phyloP scores from a whole-genome alignment of 2,888 invertebrate genomes.

The Drosophila limbata region DNA sequence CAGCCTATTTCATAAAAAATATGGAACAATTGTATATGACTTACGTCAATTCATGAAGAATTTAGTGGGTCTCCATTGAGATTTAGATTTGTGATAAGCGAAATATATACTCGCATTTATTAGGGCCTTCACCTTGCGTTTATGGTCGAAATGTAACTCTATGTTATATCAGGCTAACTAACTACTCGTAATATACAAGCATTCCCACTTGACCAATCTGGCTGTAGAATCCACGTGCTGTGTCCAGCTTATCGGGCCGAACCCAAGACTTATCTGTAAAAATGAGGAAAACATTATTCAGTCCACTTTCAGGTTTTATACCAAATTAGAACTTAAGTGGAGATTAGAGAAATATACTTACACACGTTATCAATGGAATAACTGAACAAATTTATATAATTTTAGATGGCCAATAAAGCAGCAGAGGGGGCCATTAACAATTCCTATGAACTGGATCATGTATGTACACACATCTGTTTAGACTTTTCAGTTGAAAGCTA shows the following conservation, averaged over 20 bases:
- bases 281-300: constrained; percentile 6
- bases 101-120: constrained; percentile 5
- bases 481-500: background rate
- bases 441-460: constrained; percentile 72
- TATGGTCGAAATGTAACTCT: constrained; percentile 14
- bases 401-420: constrained; percentile 61
- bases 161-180: background rate
- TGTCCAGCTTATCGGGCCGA: constrained; percentile 8
- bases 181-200: background rate
- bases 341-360: constrained; percentile 11
- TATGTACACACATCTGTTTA: constrained; percentile 45
- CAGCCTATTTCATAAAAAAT: background rate
- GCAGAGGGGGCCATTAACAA: constrained; percentile 69
- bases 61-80: constrained; percentile 37
- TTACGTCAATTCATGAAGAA: constrained; percentile 16
- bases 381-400: constrained; percentile 23
- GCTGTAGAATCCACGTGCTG: constrained; percentile 31
- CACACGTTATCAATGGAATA: constrained; percentile 16
- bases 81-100: constrained; percentile 36
- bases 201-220: constrained; percentile 22
- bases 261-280: constrained; percentile 10
- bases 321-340: background rate
- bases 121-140: constrained; percentile 7
- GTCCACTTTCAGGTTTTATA: background rate
- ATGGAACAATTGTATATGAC: background rate